Evolutionary conservation across 2,797 vertebrate species (phyloP), one percentile per base, ranked within the genome.

Genomic region (Myotis daubentonii): DNA sequence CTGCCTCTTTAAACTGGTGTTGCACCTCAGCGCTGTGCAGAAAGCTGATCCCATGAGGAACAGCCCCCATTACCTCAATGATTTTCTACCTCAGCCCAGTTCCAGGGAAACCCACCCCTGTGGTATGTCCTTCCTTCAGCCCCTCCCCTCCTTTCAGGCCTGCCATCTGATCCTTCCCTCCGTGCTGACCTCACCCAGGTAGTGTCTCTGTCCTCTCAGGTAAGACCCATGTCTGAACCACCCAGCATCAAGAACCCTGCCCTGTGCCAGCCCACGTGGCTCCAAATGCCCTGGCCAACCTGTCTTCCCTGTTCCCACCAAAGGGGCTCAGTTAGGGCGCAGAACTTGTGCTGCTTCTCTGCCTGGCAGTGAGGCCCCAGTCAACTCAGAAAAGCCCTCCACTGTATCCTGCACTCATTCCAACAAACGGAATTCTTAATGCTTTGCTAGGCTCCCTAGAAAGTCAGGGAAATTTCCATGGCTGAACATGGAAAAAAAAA

Each of bases 391-490:
- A 82, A 79, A 89, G 22, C 5, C 16, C 79, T 88, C 36, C 60
- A 8, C 23, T 89, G 66, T 41, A 81, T 76, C 30, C 22, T 76
- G 65, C 41, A 33, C 47, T 94, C 81, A 95, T 75, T 85, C 70
- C 5, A 92, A 75, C 82, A 86, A 91, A 72, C 12, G 76, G 75
- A 94, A 92, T 95, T 85, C 53, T 93, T 68, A 90, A 82, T 81
- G 49, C 10, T 78, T 78, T 68, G 8, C 62, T 86, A 11, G 30
- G 12, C 17, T 95, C 55, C 68, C 83, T 72, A 71, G 49, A 65
- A 90, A 75, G 38, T 71, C 70, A 71, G 10, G 36, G 38, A 66
- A 82, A 82, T 91, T 57, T 96, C 47, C 38, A 76, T 30, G 49
- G 66, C 7, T 57, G 60, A 33, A 75, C 17, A 28, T 5, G 3